Evolutionary conservation across 2,888 invertebrate species (phyloP).

Genomic region (Argynnis bischoffii): DNA sequence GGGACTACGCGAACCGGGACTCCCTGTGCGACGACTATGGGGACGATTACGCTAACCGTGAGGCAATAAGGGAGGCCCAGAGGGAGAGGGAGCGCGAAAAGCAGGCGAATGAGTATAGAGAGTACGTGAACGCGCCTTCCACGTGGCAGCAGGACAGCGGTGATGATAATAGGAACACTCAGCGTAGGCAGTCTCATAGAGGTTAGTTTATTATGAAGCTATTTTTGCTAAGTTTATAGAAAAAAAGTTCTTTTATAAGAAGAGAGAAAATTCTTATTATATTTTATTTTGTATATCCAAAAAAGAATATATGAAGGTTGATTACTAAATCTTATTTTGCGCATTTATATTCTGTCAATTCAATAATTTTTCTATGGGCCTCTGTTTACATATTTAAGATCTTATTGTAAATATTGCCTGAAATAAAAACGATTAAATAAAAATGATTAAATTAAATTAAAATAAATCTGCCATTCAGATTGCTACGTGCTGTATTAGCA

Average conservation of each 20-base stretch:
- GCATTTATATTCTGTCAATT: too few relatives aligned
- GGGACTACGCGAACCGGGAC: conserved; percentile 75
- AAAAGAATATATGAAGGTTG: too few relatives aligned
- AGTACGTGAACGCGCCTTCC: conserved; percentile 77
- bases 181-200: conserved; percentile 65
- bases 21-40: conserved; percentile 76
- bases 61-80: conserved; percentile 78
- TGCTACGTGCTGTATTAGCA: too few relatives aligned
- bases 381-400: too few relatives aligned
- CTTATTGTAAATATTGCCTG: too few relatives aligned
- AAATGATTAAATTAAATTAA: too few relatives aligned
- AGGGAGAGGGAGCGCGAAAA: conserved; percentile 61
- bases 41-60: conserved; percentile 78
- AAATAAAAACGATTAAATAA: too few relatives aligned
- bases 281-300: background rate
- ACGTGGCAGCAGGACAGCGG: conserved; percentile 64
- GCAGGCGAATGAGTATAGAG: conserved; percentile 70
- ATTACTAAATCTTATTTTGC: too few relatives aligned
- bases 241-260: too few relatives aligned
- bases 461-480: too few relatives aligned
- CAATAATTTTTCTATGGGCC: too few relatives aligned
- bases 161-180: conserved; percentile 72
- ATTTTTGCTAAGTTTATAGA: background rate
- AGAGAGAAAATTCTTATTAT: background rate
- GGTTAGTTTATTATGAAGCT: conserved; percentile 45